These are phyloP conservation scores for Sminthurinus signatus DNA, from an alignment of 1,140 invertebrate species.

Conservation along the genomic window DNA sequence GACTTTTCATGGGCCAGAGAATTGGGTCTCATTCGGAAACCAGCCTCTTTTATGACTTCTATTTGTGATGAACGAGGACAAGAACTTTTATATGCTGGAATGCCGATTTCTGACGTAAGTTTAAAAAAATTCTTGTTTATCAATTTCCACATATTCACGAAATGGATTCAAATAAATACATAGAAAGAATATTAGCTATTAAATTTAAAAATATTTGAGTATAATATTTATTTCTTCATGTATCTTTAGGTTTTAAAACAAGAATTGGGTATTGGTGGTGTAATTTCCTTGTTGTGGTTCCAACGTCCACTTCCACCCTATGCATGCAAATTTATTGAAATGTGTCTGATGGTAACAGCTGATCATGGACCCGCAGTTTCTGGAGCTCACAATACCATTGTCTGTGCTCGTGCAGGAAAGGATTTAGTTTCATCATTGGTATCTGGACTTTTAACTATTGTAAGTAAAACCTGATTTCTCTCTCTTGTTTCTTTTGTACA, in stretches of 20 bases:
- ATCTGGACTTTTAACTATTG: conserved; percentile 94
- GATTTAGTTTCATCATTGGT: conserved; percentile 95
- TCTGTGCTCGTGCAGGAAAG: conserved; percentile 96
- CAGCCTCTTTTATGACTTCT: conserved; percentile 98
- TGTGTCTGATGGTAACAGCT: conserved; percentile 98
- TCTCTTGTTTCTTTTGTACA: too few species aligned
- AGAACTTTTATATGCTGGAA: conserved; percentile 95
- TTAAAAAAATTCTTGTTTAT: conserved; percentile 41
- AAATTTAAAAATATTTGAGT: not conserved
- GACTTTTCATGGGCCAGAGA: conserved; percentile 96
- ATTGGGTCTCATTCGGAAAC: conserved; percentile 94
- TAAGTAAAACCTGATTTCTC: conserved; percentile 56
- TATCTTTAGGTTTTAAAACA: conserved; percentile 68
- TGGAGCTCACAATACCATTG: conserved; percentile 98
- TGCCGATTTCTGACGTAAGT: conserved; percentile 92
- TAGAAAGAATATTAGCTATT: not conserved
- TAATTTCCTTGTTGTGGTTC: conserved; percentile 97
- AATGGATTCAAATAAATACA: not conserved
- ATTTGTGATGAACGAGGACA: conserved; percentile 99
- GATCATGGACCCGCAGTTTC: conserved; percentile 99
- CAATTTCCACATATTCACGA: too few species aligned
- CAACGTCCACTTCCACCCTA: conserved; percentile 88
- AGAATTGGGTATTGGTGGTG: conserved; percentile 93
- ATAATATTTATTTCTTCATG: conserved; percentile 1
- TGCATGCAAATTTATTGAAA: conserved; percentile 96